Conservation (phyloP, 2,797 vertebrate genomes). For the Ambastaia sidthimunki region DNA sequence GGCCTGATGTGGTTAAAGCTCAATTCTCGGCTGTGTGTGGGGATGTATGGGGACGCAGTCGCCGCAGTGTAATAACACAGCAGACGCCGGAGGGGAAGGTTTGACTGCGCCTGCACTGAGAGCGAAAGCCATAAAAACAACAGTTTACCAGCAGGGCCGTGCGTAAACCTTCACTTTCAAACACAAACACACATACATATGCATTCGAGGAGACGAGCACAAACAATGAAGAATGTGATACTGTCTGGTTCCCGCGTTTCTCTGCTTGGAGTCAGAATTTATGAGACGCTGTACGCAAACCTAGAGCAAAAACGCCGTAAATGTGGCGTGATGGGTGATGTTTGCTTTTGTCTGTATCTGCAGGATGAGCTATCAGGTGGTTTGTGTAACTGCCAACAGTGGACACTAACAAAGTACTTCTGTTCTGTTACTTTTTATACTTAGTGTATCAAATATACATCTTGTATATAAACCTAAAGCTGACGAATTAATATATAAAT, state of each 20-base stretch:
- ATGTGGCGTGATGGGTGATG: constrained; percentile 28
- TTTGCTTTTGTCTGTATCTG: constrained; percentile 44
- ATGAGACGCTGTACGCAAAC: constrained; percentile 38
- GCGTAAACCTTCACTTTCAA: constrained; percentile 50
- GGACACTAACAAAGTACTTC: too few relatives aligned
- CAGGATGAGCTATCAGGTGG: constrained; percentile 3
- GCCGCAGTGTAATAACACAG: constrained; percentile 48
- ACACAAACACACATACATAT: constrained; percentile 32
- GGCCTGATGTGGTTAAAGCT: constrained; percentile 44
- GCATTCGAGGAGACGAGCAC: not conserved
- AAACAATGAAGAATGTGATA: not conserved
- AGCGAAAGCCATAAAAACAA: constrained; percentile 40
- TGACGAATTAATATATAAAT: too few relatives aligned
- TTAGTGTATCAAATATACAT: too few relatives aligned
- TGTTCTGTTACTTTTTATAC: too few relatives aligned
- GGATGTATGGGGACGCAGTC: constrained; percentile 22
- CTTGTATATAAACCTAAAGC: too few relatives aligned
- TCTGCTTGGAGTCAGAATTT: constrained; percentile 19
- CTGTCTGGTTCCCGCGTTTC: constrained; percentile 23
- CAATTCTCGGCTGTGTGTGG: constrained; percentile 21
- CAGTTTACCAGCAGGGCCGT: constrained; percentile 48
- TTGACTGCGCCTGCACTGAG: constrained; percentile 33
- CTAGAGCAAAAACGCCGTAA: constrained; percentile 42
- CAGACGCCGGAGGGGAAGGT: constrained; percentile 31
- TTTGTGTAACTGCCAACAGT: not conserved